Conservation (phyloP, 2,113 vertebrate species). For the Proteles cristata region DNA sequence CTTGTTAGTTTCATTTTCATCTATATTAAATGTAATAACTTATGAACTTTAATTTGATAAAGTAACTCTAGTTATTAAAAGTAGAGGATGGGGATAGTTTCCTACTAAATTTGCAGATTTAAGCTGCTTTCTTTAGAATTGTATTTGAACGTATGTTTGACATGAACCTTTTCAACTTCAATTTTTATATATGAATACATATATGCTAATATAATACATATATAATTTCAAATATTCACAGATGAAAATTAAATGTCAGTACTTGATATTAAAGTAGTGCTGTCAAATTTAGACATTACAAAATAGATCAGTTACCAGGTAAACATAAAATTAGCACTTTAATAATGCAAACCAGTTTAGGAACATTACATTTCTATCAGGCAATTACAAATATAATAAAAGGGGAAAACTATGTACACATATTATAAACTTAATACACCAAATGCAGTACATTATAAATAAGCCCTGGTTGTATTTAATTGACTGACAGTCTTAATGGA, state of each 20-base stretch:
- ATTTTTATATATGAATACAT: background rate
- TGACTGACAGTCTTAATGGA: conserved; percentile 52
- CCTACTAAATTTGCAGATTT: background rate
- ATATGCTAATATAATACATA: background rate
- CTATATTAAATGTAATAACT: background rate
- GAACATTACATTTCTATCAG: conserved; percentile 43
- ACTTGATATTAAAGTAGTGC: background rate
- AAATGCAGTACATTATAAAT: conserved; percentile 64
- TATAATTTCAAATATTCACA: conserved; percentile 50
- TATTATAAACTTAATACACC: conserved; percentile 53
- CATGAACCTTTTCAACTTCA: conserved; percentile 8
- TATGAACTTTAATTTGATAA: conserved; percentile 3
- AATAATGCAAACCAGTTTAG: conserved; percentile 15
- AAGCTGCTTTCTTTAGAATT: conserved; percentile 54
- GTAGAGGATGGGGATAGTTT: background rate
- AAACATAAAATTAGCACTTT: conserved; percentile 48
- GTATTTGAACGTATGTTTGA: conserved; percentile 32
- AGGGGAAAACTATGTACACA: conserved; percentile 61
- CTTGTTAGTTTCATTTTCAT: conserved; percentile 42
- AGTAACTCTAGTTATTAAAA: conserved; percentile 20
- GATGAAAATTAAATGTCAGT: conserved; percentile 40
- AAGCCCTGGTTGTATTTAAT: conserved; percentile 70
- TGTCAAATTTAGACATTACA: conserved; percentile 42
- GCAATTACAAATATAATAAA: conserved; percentile 70
- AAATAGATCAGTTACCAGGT: conserved; percentile 41